Percentiles rank a stretch among this genome's conserved stretches.
These are phyloP conservation scores for Amazonetta brasiliensis DNA, from an alignment of 2,797 vertebrate genomes.

Conservation along the genomic window DNA sequence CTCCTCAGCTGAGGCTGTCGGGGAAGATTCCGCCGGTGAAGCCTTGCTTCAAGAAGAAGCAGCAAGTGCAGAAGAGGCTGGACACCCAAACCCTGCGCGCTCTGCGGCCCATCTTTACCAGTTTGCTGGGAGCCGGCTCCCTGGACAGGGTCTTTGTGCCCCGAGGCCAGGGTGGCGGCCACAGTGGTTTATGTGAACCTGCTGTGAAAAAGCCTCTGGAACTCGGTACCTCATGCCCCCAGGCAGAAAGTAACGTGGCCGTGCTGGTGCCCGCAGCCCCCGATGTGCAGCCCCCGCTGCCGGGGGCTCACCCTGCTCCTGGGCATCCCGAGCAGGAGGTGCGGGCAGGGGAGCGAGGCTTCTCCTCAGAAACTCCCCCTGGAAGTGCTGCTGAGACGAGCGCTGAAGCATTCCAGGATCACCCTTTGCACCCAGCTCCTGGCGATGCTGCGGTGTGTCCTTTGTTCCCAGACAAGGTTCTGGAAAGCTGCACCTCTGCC, in stretches of 20 bases:
- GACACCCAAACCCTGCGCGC: slow-evolving; percentile 89
- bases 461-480: slow-evolving; percentile 82
- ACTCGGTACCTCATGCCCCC: slow-evolving; percentile 83
- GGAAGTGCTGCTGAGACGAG: slow-evolving; percentile 75
- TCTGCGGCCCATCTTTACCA: slow-evolving; percentile 91
- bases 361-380: slow-evolving; percentile 74
- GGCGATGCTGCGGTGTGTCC: slow-evolving; percentile 69
- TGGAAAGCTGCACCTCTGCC: slow-evolving; percentile 84
- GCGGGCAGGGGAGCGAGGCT: slow-evolving; percentile 72
- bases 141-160: slow-evolving; percentile 91
- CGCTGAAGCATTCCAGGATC: slow-evolving; percentile 82
- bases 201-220: slow-evolving; percentile 88
- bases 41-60: slow-evolving; percentile 97
- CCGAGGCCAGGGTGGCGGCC: slow-evolving; percentile 81
- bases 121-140: slow-evolving; percentile 87
- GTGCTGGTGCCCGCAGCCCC: slow-evolving; percentile 80
- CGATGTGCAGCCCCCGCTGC: slow-evolving; percentile 77
- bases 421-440: slow-evolving; percentile 74
- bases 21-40: slow-evolving; percentile 94
- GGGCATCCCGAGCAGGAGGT: slow-evolving; percentile 68
- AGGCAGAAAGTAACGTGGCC: slow-evolving; percentile 77
- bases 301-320: slow-evolving; percentile 63
- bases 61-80: slow-evolving; percentile 88
- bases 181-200: slow-evolving; percentile 85
- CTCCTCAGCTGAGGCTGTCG: slow-evolving; percentile 83